Base-by-base conservation (phyloP, 2,888 invertebrate species). In the Spilosoma lubricipeda region DNA sequence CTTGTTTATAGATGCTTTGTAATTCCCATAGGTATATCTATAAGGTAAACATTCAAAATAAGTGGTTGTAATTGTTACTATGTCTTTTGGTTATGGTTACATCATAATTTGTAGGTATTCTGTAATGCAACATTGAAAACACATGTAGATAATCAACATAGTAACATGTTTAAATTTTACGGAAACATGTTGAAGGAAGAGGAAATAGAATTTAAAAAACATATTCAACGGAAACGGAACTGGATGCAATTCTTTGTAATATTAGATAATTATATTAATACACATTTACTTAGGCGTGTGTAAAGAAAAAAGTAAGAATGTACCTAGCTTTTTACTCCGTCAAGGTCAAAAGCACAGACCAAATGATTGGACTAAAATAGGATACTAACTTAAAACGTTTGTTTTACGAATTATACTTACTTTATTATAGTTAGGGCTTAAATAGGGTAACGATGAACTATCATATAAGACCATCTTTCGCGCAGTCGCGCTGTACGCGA, bases 211-310 rank as follows among this genome's bases (percentile, higher is more conserved):
- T 76, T 63, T 56, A 70, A 69, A 79, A 77, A 67, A 71, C 15
- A 78, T 70, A 78, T 72, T 66, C 75, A 78, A 72, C 77, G 82
- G 81, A 83, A 82, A 78, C 76, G 80, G 80, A 80, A 80, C 74
- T 74, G 59, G 67, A 71, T 39, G 70, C 74, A 71, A 39, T 71
- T 48, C 72, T 67, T 48, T 36, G 42, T 72, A 71, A 72, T 70
- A 65, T 30, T 11, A 56, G 13, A 36, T 42, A 56, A 66, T 72
- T 67, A 59, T 4, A 39, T 67, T 59, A 52, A 56, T 56, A 72
- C 9, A 66, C 2, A 18, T 20, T 70, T 33, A 56, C 36, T 39
- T 39, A 59, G 33, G 48, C 45, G 13, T 48, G 13, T 48, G 30
- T 67, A 67, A 13, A 33, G 45, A 45, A 67, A 48, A 45, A 48